These are phyloP conservation scores for Clarias macrocephalus DNA, from an alignment of 2,113 vertebrate genomes.

Conservation along the genomic window DNA sequence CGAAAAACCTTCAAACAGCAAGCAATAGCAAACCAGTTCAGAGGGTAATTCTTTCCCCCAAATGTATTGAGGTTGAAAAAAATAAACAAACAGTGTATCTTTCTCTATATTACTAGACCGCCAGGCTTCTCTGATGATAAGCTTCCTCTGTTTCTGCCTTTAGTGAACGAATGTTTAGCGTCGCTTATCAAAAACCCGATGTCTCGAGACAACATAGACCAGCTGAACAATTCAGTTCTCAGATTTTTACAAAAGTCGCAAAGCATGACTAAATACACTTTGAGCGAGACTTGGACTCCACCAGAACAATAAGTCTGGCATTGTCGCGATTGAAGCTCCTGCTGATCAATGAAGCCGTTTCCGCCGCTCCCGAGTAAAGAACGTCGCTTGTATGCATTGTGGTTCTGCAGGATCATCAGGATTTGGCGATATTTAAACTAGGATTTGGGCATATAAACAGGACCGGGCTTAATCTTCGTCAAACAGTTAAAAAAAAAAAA, in stretches of 20 bases:
- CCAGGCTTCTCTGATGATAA: too few species aligned
- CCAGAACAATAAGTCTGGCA: background rate
- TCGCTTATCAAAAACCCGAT: too few species aligned
- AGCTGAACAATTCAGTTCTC: background rate
- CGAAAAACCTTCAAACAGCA: too few species aligned
- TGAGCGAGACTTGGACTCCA: background rate
- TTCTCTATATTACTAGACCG: background rate
- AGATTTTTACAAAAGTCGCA: background rate
- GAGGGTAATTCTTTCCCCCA: too few species aligned
- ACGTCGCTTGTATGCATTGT: background rate
- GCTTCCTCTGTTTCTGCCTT: too few species aligned
- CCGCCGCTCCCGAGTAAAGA: background rate
- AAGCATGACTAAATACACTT: background rate
- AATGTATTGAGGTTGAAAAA: too few species aligned
- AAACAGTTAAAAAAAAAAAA: too few species aligned
- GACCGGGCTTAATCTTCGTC: background rate
- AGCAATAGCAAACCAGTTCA: too few species aligned
- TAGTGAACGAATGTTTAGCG: too few species aligned
- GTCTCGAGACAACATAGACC: background rate
- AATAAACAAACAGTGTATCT: too few species aligned
- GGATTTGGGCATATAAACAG: background rate
- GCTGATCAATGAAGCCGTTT: background rate
- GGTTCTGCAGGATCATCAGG: background rate
- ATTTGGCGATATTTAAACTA: background rate
- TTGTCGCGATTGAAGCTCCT: background rate